These are phyloP conservation scores for Halcyon chelicuti DNA, from an alignment of 2,797 vertebrate genomes.

Conservation along the genomic window DNA sequence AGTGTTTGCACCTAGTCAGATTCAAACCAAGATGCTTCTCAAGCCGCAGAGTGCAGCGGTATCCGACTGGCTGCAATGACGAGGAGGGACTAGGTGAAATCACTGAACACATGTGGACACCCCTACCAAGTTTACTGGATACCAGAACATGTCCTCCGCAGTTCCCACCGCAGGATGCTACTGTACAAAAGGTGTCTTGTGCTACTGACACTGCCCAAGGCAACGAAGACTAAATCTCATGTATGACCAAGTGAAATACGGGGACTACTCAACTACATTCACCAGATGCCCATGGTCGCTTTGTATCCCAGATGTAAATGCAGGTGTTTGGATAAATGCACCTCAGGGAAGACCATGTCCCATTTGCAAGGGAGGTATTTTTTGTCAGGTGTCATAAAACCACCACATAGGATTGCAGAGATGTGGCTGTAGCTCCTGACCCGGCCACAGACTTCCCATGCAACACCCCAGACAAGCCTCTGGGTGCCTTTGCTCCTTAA, in stretches of 20 bases:
- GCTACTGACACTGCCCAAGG: background rate
- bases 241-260: background rate
- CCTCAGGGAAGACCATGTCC: background rate
- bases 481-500: background rate
- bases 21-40: background rate
- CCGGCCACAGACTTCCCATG: background rate
- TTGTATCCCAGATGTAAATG: background rate
- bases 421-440: background rate
- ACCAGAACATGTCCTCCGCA: no score
- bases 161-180: background rate
- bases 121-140: rapidly evolving
- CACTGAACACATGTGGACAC: rapidly evolving
- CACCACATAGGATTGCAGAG: background rate
- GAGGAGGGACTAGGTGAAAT: rapidly evolving
- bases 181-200: background rate
- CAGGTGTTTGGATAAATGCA: background rate
- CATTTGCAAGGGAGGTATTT: background rate
- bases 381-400: background rate
- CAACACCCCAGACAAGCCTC: background rate
- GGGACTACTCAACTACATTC: background rate
- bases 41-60: background rate
- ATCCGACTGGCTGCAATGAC: background rate
- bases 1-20: background rate
- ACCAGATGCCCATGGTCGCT: background rate
- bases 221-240: rapidly evolving